Conservation (phyloP, 2,797 vertebrate genomes). For the Anabacerthia variegaticeps region DNA sequence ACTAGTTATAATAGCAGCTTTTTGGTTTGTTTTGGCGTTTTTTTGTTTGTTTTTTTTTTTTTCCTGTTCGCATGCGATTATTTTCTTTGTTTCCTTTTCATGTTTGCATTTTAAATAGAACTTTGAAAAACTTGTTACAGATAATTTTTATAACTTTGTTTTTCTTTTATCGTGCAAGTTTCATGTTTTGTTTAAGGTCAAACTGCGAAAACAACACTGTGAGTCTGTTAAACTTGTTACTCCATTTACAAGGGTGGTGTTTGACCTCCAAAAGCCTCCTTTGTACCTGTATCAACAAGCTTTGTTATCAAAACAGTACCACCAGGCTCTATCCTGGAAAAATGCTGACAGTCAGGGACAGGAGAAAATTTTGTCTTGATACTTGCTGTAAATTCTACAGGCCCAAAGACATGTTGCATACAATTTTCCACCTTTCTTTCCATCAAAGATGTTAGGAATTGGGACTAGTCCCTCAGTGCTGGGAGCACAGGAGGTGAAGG, state of each 20-base stretch:
- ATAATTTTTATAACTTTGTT: neutral
- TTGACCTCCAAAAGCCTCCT: conserved; percentile 39
- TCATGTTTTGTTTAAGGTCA: conserved; percentile 34
- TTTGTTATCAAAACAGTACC: conserved; percentile 29
- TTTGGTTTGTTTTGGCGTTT: neutral
- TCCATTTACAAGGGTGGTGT: conserved; percentile 6
- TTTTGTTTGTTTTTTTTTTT: neutral
- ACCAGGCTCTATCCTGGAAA: neutral
- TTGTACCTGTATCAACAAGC: conserved; percentile 45
- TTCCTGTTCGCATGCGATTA: neutral
- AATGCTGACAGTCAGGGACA: neutral
- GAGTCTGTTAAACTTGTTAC: neutral
- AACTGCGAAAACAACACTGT: neutral
- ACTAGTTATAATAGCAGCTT: neutral
- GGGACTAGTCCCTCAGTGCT: neutral
- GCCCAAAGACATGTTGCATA: neutral
- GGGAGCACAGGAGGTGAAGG: neutral
- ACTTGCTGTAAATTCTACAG: neutral
- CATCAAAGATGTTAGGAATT: neutral
- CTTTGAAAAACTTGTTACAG: neutral
- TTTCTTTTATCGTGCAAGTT: neutral
- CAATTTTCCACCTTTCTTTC: neutral
- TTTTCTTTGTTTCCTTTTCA: neutral
- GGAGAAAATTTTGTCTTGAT: neutral
- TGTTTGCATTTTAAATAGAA: neutral